phyloP scores from a whole-genome alignment of 2,113 vertebrate genomes.

The Thamnaconus septentrionalis region DNA sequence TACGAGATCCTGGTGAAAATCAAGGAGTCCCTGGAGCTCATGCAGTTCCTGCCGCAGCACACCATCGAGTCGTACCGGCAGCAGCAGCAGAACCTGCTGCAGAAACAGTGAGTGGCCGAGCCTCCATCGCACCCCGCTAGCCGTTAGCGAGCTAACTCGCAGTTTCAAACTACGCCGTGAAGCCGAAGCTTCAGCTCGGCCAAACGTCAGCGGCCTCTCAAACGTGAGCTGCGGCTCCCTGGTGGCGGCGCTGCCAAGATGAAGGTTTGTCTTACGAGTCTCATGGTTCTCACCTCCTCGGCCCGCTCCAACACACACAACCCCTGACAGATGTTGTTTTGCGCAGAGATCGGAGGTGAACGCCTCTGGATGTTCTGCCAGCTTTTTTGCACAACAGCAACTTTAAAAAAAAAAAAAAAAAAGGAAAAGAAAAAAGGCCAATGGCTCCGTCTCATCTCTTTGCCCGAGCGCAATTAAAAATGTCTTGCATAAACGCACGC shows the following conservation, averaged over 20 bases:
- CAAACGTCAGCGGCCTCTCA: no score
- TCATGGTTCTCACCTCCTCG: conserved; percentile 11
- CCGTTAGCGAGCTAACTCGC: no score
- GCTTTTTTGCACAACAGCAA: conserved; percentile 61
- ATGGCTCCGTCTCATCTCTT: conserved; percentile 48
- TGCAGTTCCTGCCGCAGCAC: conserved; percentile 98
- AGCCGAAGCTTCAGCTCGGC: no score
- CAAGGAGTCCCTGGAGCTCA: conserved; percentile 97
- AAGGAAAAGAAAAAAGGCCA: no score
- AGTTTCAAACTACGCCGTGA: no score
- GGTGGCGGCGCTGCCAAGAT: no score
- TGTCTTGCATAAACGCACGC: conserved; percentile 1
- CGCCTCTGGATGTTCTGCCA: conserved; percentile 63
- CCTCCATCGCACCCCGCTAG: no score
- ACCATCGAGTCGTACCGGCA: conserved; percentile 97
- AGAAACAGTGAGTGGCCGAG: conserved; percentile 93
- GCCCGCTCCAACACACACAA: conserved; percentile 52
- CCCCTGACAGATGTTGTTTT: conserved; percentile 65
- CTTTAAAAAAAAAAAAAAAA: conserved; percentile 8
- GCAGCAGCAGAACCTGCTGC: conserved; percentile 95
- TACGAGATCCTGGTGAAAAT: conserved; percentile 98
- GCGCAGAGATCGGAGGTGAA: conserved; percentile 50
- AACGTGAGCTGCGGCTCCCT: no score
- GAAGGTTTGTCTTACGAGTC: no score
- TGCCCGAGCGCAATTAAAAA: conserved; percentile 46